Evolutionary conservation across 2,888 invertebrate species (phyloP), one percentile per base, ranked within the genome.

Genomic region (Eilema sororculum): DNA sequence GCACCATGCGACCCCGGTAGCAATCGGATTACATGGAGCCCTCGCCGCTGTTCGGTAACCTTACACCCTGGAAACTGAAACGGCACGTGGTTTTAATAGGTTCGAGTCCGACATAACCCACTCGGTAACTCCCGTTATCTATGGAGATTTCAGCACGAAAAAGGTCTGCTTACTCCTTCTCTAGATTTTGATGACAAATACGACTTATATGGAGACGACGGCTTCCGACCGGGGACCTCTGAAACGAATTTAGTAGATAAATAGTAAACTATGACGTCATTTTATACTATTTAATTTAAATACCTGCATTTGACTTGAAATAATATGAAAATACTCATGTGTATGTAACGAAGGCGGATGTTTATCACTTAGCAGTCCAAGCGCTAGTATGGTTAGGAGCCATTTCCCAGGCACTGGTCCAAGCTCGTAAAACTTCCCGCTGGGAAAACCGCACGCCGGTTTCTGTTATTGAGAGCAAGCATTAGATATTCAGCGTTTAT

Each of bases 321-420:
- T 59, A 6, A 12, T 0, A 22, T 28, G 4, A 12, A 41, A 16
- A 41, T 37, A 4, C 20, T 41, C 41, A 62, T 57, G 20, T 30
- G n/a, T 59, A 37, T 46, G 25, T 57, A 57, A 37, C 10, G 30
- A n/a, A 71, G 30, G 33, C 56, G 67, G 62, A 59, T 66, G 24
- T 67, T 37, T 24, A 52, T 16, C 13, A 28, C 64, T 33, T 22
- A 52, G 25, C 13, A 28, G 37, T 60, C 25, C 30, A 67, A 24
- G 22, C 59, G 56, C 37, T 56, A 64, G 59, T 71, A 67, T 67
- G 66, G 20, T 60, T 65, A 67, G 0, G 30, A 63, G 46, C 56
- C 0, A 56, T 65, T 67, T 71, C 22, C 60, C 65, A 64, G 71
- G 71, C 67, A 71, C 33, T 28, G 52, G 24, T 71, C 71, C 67